Percentiles rank a stretch among this genome's conserved stretches.
These are phyloP conservation scores for Caenorhabditis zanzibari DNA, from an alignment of 2,888 invertebrate genomes.

Conservation along the genomic window DNA sequence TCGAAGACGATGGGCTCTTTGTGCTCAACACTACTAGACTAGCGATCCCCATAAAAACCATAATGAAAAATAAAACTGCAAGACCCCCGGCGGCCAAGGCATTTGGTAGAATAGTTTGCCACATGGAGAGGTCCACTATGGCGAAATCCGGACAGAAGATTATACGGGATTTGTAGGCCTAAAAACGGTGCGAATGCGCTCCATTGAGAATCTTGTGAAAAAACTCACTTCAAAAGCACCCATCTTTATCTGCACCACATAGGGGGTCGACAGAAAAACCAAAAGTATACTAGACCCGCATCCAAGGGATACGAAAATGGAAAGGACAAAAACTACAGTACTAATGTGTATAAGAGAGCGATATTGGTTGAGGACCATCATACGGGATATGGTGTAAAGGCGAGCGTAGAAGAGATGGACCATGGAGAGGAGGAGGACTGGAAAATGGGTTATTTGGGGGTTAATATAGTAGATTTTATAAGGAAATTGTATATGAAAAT, in stretches of 20 bases:
- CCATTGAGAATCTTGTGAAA: background rate
- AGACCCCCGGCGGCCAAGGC: conserved; percentile 41
- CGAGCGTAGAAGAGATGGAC: conserved; percentile 55
- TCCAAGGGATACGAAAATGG: conserved; percentile 31
- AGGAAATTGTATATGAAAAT: too few species aligned
- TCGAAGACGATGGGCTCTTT: conserved; percentile 19
- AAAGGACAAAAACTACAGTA: conserved; percentile 22
- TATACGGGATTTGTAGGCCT: conserved; percentile 47
- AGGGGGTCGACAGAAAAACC: conserved; percentile 55
- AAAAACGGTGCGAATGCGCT: conserved; percentile 8
- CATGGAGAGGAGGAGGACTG: conserved; percentile 53
- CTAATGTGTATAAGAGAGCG: conserved; percentile 28
- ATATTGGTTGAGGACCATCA: conserved; percentile 53
- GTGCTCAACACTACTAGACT: conserved; percentile 48
- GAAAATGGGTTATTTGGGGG: conserved; percentile 10
- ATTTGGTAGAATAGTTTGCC: conserved; percentile 60
- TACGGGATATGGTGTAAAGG: conserved; percentile 37
- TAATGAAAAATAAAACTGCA: conserved; percentile 35
- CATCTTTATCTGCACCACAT: conserved; percentile 52
- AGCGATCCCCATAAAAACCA: conserved; percentile 41
- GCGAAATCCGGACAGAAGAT: conserved; percentile 58
- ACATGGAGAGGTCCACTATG: conserved; percentile 55
- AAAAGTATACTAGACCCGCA: conserved; percentile 58
- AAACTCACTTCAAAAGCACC: conserved; percentile 42
- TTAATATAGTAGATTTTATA: too few species aligned